phyloP scores from a whole-genome alignment of 2,797 vertebrate species.

The Coregonus ussuriensis region DNA sequence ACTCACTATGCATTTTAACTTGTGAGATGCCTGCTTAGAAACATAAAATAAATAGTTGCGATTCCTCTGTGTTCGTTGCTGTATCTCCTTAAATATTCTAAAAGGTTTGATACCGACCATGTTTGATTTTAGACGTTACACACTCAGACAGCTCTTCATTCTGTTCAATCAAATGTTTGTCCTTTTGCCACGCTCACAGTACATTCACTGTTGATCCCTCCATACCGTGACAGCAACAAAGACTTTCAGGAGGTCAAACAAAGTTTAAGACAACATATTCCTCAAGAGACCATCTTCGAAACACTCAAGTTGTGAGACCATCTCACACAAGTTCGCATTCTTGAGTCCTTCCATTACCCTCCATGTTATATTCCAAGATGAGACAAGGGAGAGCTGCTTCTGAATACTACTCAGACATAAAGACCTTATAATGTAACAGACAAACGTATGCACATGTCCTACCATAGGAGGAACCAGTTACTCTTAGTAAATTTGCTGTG shows the following conservation, averaged over 20 bases:
- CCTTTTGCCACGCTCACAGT: neutral
- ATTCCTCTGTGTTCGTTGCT: neutral
- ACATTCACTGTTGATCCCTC: neutral
- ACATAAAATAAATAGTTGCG: neutral
- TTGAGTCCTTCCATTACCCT: slow-evolving; percentile 14
- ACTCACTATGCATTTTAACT: neutral
- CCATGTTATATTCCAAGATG: slow-evolving; percentile 28
- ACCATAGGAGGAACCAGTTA: slow-evolving; percentile 92
- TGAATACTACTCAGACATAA: slow-evolving; percentile 21
- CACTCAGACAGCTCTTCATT: slow-evolving; percentile 2
- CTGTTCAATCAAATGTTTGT: neutral
- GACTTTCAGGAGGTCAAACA: slow-evolving; percentile 8
- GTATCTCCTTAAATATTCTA: neutral
- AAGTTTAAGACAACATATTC: neutral
- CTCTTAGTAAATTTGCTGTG: slow-evolving; percentile 71
- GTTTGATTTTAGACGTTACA: slow-evolving; percentile 1
- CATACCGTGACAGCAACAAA: slow-evolving; percentile 9
- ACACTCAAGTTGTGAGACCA: slow-evolving; percentile 1
- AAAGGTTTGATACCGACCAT: neutral
- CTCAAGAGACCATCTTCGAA: neutral
- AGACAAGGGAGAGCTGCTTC: slow-evolving; percentile 8
- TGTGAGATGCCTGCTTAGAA: neutral
- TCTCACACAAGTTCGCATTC: slow-evolving; percentile 23
- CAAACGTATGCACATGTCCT: slow-evolving; percentile 78
- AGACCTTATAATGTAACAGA: slow-evolving; percentile 33